phyloP scores from a whole-genome alignment of 1,140 invertebrate species.

The Caenorhabditis elegans region WBcel235 BX284606.5:10020501-10021000 shows the following conservation, averaged over 20 bases:
- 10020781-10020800: conserved; percentile 1
- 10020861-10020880: background rate
- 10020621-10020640: background rate
- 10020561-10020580: background rate
- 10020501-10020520: too few relatives aligned
- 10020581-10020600: background rate
- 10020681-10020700: background rate
- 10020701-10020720: background rate
- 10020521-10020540: too few relatives aligned
- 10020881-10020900: background rate
- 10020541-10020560: background rate
- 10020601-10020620: background rate
- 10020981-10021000: too few relatives aligned
- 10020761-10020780: background rate
- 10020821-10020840: background rate
- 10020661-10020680: conserved; percentile 1
- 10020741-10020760: background rate
- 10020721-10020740: background rate
- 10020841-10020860: background rate
- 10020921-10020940: conserved; percentile 8
- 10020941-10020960: background rate
- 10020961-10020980: too few relatives aligned
- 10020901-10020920: background rate
- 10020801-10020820: too few relatives aligned
- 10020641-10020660: background rate